phyloP scores from a whole-genome alignment of 2,113 vertebrate genomes.

The Bubalus kerabau region DNA sequence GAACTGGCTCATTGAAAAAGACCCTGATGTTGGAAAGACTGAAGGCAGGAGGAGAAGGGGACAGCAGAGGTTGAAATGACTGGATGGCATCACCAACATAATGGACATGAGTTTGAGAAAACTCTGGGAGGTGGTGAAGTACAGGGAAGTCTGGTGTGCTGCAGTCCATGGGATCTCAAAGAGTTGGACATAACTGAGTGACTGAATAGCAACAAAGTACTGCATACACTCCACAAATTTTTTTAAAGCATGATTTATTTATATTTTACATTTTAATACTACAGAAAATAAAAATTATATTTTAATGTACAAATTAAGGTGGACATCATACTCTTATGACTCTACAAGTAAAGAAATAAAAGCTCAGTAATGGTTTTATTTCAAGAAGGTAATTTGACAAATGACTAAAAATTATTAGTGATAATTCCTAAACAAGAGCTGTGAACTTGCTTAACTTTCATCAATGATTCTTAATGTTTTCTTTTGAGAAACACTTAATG shows the following conservation, averaged over 20 bases:
- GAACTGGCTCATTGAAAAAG: neutral
- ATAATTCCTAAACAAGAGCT: neutral
- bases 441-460: neutral
- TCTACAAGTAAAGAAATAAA: neutral
- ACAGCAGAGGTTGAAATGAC: neutral
- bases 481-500: slow-evolving; percentile 42
- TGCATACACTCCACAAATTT: neutral
- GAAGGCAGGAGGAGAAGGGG: neutral
- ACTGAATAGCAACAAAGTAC: neutral
- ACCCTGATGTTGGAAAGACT: neutral
- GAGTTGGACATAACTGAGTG: neutral
- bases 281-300: neutral
- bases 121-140: neutral
- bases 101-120: neutral
- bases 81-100: neutral
- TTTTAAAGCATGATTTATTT: neutral
- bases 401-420: neutral
- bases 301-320: neutral
- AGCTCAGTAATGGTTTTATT: neutral
- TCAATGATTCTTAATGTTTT: slow-evolving; percentile 27
- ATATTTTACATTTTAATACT: neutral
- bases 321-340: neutral
- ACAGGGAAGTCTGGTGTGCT: neutral
- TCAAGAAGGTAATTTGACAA: neutral
- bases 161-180: neutral